A percentile compares a stretch with the other conserved stretches of the same genome.
phyloP scores from a whole-genome alignment of 2,888 invertebrate genomes.

The Himalopsyche tibetana region DNA sequence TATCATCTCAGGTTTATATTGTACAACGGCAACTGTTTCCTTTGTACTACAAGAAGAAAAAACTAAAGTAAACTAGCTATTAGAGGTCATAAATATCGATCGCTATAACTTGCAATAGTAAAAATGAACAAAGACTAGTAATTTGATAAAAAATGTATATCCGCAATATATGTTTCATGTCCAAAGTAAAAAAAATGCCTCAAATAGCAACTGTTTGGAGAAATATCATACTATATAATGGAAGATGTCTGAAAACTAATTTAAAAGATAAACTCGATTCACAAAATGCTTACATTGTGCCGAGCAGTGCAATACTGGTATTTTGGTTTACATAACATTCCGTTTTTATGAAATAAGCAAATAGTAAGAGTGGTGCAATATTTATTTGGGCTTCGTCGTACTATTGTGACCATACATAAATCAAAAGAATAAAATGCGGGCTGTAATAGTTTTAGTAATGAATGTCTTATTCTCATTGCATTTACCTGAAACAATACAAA shows the following conservation, averaged over 20 bases:
- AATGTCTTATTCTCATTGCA: background rate
- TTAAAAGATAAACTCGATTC: background rate
- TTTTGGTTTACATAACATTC: constrained; percentile 6
- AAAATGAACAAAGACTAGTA: background rate
- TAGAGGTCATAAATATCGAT: background rate
- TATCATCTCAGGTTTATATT: background rate
- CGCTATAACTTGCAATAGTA: background rate
- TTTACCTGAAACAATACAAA: too few relatives aligned
- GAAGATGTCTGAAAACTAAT: background rate
- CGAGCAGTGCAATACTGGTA: background rate
- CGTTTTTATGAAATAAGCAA: constrained; percentile 13
- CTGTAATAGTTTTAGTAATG: background rate
- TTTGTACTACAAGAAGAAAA: background rate
- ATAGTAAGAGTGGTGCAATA: constrained; percentile 3
- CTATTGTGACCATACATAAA: background rate
- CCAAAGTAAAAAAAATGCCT: too few relatives aligned
- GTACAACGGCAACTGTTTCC: background rate
- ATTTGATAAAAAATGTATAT: too few relatives aligned
- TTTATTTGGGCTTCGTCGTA: constrained; percentile 1
- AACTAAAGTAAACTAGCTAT: background rate
- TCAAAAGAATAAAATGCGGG: background rate
- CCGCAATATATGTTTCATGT: too few relatives aligned
- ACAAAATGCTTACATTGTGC: background rate
- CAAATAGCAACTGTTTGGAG: too few relatives aligned
- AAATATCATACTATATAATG: background rate